Percentiles rank a stretch among this genome's conserved stretches.
Conservation (phyloP, 1,140 invertebrate species). For the Drosophila asahinai region DNA sequence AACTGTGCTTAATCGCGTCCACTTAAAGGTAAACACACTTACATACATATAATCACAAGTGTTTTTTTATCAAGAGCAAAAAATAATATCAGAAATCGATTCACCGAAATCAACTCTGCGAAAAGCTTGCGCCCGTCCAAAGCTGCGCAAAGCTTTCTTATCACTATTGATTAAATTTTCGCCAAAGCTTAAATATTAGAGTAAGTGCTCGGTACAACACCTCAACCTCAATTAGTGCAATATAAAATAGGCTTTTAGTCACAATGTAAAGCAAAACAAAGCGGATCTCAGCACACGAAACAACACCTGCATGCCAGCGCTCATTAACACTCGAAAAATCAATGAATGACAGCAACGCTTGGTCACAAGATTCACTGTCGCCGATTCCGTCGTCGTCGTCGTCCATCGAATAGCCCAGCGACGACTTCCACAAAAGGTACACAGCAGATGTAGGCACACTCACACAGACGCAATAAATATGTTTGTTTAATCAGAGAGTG, state of each 20-base stretch:
- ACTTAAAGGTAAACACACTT: neutral
- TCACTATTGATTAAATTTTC: conserved; percentile 56
- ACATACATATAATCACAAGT: neutral
- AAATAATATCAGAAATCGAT: conserved; percentile 31
- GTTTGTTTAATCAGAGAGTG: conserved; percentile 18
- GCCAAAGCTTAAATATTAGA: conserved; percentile 21
- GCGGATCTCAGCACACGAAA: conserved; percentile 26
- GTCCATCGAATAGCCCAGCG: conserved; percentile 29
- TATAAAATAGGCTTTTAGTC: conserved; percentile 16
- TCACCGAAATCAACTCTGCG: conserved; percentile 32
- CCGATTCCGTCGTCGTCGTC: neutral
- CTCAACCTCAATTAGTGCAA: conserved; percentile 35
- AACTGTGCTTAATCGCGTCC: neutral
- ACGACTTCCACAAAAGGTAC: conserved; percentile 32
- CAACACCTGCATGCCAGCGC: conserved; percentile 14
- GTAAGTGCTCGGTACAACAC: conserved; percentile 40
- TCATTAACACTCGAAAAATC: conserved; percentile 29
- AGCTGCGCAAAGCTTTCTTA: conserved; percentile 43
- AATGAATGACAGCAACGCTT: conserved; percentile 32
- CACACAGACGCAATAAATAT: neutral
- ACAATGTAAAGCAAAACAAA: conserved; percentile 43
- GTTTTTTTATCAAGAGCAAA: conserved; percentile 8
- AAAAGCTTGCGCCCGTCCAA: conserved; percentile 18
- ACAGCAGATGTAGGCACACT: conserved; percentile 16
- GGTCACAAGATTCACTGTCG: conserved; percentile 42